Evolutionary conservation across 2,797 vertebrate species (phyloP).

Genomic region (Arctocebus calabarensis): DNA sequence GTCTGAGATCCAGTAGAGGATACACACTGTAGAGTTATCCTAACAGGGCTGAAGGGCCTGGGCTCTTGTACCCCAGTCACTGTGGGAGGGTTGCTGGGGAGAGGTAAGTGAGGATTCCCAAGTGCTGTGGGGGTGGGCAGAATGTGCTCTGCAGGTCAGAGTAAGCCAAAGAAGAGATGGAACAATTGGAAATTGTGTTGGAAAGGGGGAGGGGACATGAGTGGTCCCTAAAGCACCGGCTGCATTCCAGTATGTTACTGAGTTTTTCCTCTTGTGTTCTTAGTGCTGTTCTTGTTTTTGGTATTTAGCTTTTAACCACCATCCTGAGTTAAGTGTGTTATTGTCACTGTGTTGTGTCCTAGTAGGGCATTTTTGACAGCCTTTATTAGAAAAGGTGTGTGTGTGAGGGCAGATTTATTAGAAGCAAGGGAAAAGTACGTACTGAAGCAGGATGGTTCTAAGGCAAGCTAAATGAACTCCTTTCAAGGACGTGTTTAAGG

Average conservation of each 20-base stretch:
- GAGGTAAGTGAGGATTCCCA: not conserved
- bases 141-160: not conserved
- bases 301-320: not conserved
- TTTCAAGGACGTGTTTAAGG: conserved; percentile 30
- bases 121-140: not conserved
- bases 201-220: too few relatives aligned
- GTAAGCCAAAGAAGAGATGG: not conserved
- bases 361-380: not conserved
- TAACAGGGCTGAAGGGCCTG: not conserved
- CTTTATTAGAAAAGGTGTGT: conserved; percentile 3
- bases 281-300: not conserved
- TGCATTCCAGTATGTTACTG: not conserved
- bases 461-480: not conserved
- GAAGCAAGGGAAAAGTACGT: not conserved
- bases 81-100: not conserved
- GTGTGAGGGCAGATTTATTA: not conserved
- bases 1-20: not conserved
- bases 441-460: not conserved
- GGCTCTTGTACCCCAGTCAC: not conserved
- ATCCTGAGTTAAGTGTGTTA: not conserved
- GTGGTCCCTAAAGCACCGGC: not conserved
- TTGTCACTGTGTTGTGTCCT: not conserved
- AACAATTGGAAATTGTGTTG: not conserved
- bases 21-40: not conserved
- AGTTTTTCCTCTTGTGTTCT: not conserved